Evolutionary conservation across 2,113 vertebrate species (phyloP), one percentile per base, ranked within the genome.

Genomic region (Centropristis striata): DNA sequence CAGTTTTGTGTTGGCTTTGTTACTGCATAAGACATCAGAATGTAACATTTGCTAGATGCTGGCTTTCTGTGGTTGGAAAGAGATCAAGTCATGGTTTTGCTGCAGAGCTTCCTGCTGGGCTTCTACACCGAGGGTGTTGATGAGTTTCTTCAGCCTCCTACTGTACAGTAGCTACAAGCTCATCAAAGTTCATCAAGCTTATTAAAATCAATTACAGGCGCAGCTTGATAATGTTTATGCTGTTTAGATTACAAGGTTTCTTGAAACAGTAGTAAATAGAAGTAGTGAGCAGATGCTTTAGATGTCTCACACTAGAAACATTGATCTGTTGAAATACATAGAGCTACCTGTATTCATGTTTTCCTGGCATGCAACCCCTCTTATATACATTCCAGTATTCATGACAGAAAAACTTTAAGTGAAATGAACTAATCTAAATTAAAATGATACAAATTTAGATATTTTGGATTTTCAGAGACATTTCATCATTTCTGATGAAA

Each of bases 131-230:
- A 76, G 74, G 74, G 53, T 21, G 74, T 54, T 68, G 64, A 59
- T 76, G 74, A 76, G 44, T 60, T 59, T 60, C 46, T 77, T 37
- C 41, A 57, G 25, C 63, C 63, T 67, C 42, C 63, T 10, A 47
- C 73, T 75, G 61, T 39, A 57, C 28, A 37, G 25, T 13, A 36
- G n/a, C 50, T 58, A 14, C 23, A 4, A 18, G 37, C 36, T 59
- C 55, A 47, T 58, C 21, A 10, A 53, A n/a, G 46, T 46, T 63
- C 32, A 41, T 61, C 44, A 60, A 37, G 28, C 20, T 46, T 41
- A 4, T 71, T 37, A 39, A 21, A 39, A 50, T 59, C 0, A 50
- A 42, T 21, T 8, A 32, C 44, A n/a, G 27, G 23, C 28, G 50
- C 25, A 65, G 47, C 25, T 3, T 49, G 25, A 49, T 5, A 14